Conservation (phyloP, 2,797 vertebrate species). For the Semaprochilodus insignis region DNA sequence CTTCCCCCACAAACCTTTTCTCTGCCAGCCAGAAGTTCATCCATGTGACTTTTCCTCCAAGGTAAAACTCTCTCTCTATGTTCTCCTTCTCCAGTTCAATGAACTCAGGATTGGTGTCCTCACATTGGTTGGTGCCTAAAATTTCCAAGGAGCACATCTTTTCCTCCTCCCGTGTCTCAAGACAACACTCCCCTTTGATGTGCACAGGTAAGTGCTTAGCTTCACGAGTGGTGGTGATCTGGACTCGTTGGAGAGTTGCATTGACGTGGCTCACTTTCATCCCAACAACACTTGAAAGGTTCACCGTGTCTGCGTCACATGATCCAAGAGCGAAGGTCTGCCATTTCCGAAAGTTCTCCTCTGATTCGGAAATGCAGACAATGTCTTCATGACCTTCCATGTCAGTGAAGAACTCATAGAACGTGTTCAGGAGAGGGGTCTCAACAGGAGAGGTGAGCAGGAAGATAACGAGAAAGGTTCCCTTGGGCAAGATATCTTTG, state of each 20-base stretch:
- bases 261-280: slow-evolving; percentile 85
- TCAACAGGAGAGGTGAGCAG: slow-evolving; percentile 81
- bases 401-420: slow-evolving; percentile 84
- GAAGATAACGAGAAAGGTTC: slow-evolving; percentile 82
- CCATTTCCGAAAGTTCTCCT: slow-evolving; percentile 78
- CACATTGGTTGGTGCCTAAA: slow-evolving; percentile 78
- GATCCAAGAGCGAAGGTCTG: slow-evolving; percentile 77
- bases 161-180: slow-evolving; percentile 77
- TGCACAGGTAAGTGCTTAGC: slow-evolving; percentile 76
- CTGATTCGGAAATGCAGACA: slow-evolving; percentile 81
- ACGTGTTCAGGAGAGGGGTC: slow-evolving; percentile 81
- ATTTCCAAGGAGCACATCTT: slow-evolving; percentile 83
- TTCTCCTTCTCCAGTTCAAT: slow-evolving; percentile 68
- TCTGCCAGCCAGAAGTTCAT: slow-evolving; percentile 78
- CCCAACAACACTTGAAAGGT: slow-evolving; percentile 77
- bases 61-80: slow-evolving; percentile 80
- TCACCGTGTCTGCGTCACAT: slow-evolving; percentile 72
- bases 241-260: slow-evolving; percentile 76
- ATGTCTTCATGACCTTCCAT: slow-evolving; percentile 86
- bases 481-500: slow-evolving; percentile 80
- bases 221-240: slow-evolving; percentile 63
- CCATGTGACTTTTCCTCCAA: slow-evolving; percentile 76
- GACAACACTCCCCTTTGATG: slow-evolving; percentile 71
- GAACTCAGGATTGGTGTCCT: slow-evolving; percentile 71
- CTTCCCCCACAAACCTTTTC: slow-evolving; percentile 64